Conservation (phyloP, 2,888 invertebrate genomes). For the Nymphalis polychloros region DNA sequence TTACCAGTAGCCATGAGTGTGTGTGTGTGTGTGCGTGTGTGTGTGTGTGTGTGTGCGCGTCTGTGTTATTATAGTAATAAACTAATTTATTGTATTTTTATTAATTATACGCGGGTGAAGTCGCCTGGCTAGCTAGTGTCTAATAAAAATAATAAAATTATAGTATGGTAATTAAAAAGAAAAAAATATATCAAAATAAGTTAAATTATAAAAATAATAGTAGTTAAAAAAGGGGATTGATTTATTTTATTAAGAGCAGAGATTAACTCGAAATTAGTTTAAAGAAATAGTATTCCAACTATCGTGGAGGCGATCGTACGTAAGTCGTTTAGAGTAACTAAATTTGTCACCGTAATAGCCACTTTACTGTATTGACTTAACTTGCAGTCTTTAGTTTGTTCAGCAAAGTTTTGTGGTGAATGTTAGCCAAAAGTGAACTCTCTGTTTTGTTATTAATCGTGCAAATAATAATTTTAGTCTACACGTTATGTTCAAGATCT, state of each 20-base stretch:
- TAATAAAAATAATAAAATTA: too few species aligned
- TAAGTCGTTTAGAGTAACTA: slow-evolving; percentile 36
- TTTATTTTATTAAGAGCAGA: neutral
- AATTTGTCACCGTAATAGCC: slow-evolving; percentile 53
- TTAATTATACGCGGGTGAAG: too few species aligned
- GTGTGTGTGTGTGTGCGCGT: too few species aligned
- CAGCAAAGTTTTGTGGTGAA: slow-evolving; percentile 20
- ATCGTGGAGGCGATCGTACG: slow-evolving; percentile 12
- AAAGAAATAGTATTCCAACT: slow-evolving; percentile 6
- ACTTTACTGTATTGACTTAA: slow-evolving; percentile 54
- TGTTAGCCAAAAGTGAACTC: slow-evolving; percentile 4
- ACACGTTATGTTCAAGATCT: too few species aligned
- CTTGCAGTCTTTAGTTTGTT: slow-evolving; percentile 49
- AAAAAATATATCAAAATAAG: too few species aligned
- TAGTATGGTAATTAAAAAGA: too few species aligned
- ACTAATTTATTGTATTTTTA: too few species aligned
- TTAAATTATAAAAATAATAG: neutral
- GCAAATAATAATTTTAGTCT: neutral
- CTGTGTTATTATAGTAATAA: too few species aligned
- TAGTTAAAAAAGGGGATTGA: neutral
- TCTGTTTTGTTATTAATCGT: neutral
- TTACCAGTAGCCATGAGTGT: too few species aligned
- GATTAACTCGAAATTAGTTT: slow-evolving; percentile 15
- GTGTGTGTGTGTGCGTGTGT: too few species aligned
- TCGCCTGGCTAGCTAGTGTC: too few species aligned